Conservation (phyloP, 1,140 invertebrate genomes). For the Trichonephila clavata region DNA sequence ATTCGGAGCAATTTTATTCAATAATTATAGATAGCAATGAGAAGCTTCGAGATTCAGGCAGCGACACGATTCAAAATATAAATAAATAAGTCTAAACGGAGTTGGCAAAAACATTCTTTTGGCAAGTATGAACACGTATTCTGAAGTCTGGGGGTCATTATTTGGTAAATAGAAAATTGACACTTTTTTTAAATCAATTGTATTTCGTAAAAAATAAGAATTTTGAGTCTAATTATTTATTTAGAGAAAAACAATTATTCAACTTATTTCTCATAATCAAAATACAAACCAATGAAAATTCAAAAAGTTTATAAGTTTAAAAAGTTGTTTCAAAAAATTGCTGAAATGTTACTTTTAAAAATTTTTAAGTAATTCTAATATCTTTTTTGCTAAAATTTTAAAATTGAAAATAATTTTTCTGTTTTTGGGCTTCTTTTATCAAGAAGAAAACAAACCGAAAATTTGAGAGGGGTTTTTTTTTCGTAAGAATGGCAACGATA, state of each 20-base stretch:
- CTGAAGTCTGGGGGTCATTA: not conserved
- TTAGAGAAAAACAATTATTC: too few relatives aligned
- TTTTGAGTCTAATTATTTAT: too few relatives aligned
- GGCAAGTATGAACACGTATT: slow-evolving; percentile 9
- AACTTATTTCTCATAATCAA: too few relatives aligned
- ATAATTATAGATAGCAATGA: not conserved
- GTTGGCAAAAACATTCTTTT: slow-evolving; percentile 11
- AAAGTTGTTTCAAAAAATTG: not conserved
- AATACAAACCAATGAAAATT: too few relatives aligned
- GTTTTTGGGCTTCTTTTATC: not conserved
- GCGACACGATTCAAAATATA: not conserved
- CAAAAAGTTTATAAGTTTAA: too few relatives aligned
- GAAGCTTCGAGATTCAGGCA: not conserved
- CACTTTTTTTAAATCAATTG: too few relatives aligned
- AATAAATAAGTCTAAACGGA: slow-evolving; percentile 5
- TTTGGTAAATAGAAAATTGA: not conserved
- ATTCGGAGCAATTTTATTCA: not conserved
- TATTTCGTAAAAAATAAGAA: too few relatives aligned
- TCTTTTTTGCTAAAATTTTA: not conserved
- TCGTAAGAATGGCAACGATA: not conserved
- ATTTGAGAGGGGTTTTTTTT: not conserved
- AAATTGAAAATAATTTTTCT: not conserved
- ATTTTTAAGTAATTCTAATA: not conserved
- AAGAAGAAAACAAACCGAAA: not conserved
- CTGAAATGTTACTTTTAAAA: not conserved